Conservation (phyloP, 2,888 invertebrate species). For the Amblyjoppa proteus region DNA sequence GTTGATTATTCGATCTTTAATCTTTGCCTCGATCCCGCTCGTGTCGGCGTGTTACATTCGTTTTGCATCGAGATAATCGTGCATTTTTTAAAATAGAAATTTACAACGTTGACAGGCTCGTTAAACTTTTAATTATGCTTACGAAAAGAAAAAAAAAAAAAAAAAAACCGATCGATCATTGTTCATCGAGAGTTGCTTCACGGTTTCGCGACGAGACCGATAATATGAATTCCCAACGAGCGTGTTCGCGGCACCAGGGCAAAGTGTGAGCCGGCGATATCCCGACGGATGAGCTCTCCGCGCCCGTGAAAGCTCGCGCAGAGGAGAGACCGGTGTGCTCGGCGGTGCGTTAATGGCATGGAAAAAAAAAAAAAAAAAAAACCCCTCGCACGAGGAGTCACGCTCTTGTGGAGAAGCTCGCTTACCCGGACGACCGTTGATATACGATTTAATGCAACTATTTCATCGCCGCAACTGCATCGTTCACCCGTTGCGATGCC, state of each 20-base stretch:
- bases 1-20: background rate
- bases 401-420: slow-evolving; percentile 60
- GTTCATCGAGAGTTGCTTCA: slow-evolving; percentile 55
- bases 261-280: slow-evolving; percentile 53
- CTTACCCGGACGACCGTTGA: slow-evolving; percentile 50
- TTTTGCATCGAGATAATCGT: slow-evolving; percentile 37
- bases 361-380: slow-evolving; percentile 60
- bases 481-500: background rate
- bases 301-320: slow-evolving; percentile 60
- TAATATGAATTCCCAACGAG: slow-evolving; percentile 63
- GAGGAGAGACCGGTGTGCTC: slow-evolving; percentile 42
- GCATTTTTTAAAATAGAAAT: slow-evolving; percentile 57
- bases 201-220: slow-evolving; percentile 52
- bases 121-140: slow-evolving; percentile 66
- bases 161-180: slow-evolving; percentile 64
- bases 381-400: slow-evolving; percentile 65
- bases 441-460: slow-evolving; percentile 34
- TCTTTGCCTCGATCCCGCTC: slow-evolving; percentile 32
- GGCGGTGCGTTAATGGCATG: slow-evolving; percentile 67
- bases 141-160: slow-evolving; percentile 54
- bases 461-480: slow-evolving; percentile 6
- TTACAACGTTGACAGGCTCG: slow-evolving; percentile 55
- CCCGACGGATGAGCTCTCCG: slow-evolving; percentile 57
- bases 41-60: slow-evolving; percentile 25
- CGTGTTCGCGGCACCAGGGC: slow-evolving; percentile 31